A percentile compares a stretch with the other conserved stretches of the same genome.
Evolutionary conservation across 2,797 vertebrate species (phyloP).

Genomic region (Pangasius krempfi): DNA sequence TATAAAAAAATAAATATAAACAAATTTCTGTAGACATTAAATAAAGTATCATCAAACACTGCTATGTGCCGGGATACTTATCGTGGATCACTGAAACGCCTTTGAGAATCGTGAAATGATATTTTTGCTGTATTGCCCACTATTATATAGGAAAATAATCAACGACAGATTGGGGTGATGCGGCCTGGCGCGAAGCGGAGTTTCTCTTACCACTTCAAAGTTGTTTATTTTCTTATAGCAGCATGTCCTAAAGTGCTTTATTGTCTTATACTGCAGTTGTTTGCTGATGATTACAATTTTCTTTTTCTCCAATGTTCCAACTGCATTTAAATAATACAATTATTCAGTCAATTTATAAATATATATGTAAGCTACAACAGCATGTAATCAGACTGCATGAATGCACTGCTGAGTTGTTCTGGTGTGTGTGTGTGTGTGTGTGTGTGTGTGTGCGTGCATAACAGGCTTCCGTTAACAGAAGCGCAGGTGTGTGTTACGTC

Average conservation of each 20-base stretch:
- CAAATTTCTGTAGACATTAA: no score
- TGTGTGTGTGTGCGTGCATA: constrained; percentile 13
- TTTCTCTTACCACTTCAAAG: no score
- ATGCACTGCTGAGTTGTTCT: constrained; percentile 57
- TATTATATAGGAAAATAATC: neutral
- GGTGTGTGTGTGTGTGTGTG: constrained; percentile 49
- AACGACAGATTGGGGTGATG: neutral
- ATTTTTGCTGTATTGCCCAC: no score
- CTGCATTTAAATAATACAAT: neutral
- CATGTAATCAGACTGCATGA: neutral
- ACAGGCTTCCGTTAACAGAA: neutral
- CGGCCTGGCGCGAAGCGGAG: no score
- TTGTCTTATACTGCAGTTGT: neutral
- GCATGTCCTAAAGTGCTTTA: neutral
- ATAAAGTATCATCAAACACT: no score
- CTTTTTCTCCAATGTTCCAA: neutral
- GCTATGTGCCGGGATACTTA: no score
- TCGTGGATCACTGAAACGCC: no score
- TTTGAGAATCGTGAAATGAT: no score
- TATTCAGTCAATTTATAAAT: neutral
- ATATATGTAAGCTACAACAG: neutral
- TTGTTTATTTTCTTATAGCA: no score
- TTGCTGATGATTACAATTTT: no score
- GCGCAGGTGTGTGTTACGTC: neutral
- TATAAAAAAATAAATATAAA: no score